phyloP scores from a whole-genome alignment of 2,113 vertebrate species.

The Nyctereutes procyonoides region DNA sequence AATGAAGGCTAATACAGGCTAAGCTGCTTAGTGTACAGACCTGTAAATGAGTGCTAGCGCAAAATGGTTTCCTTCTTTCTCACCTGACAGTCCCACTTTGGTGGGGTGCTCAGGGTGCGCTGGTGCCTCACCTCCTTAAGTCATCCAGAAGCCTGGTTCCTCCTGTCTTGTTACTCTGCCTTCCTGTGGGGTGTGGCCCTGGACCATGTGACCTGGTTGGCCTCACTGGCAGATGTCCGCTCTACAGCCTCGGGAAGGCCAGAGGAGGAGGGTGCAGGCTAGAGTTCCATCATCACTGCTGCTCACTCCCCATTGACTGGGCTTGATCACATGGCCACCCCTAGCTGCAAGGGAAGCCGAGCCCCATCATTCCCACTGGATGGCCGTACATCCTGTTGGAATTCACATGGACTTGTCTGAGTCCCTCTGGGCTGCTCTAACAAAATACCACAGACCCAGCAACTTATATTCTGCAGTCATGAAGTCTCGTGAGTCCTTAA shows the following conservation, averaged over 20 bases:
- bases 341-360: neutral
- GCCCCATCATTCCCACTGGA: neutral
- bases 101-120: neutral
- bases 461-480: too few relatives aligned
- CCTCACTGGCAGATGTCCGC: neutral
- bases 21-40: neutral
- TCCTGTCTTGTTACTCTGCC: neutral
- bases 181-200: neutral
- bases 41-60: neutral
- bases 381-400: neutral
- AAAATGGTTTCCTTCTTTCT: neutral
- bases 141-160: neutral
- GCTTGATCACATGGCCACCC: neutral
- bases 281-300: neutral
- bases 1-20: too few relatives aligned
- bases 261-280: neutral
- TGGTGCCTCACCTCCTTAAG: neutral
- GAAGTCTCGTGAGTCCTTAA: too few relatives aligned
- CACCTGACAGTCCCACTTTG: neutral
- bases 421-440: neutral
- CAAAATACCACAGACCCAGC: neutral
- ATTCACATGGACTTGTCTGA: neutral
- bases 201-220: neutral
- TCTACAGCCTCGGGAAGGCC: neutral
- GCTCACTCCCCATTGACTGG: neutral